Percentiles rank a stretch among this genome's conserved stretches.
Conservation (phyloP, 1,140 invertebrate genomes). For the Lepidurus packardi region DNA sequence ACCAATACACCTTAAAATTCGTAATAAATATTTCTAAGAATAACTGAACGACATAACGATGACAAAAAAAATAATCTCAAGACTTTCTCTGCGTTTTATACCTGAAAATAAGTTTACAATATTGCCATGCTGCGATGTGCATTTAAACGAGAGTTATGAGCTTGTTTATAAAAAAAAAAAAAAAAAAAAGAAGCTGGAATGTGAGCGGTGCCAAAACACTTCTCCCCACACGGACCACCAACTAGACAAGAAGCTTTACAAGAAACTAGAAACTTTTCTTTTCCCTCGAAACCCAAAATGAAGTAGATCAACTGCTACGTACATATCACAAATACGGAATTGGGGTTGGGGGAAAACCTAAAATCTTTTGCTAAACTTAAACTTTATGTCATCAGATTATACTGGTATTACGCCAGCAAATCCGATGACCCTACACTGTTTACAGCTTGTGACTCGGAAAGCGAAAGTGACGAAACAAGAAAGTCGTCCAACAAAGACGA, state of each 20-base stretch:
- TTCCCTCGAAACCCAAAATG: neutral
- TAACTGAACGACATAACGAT: neutral
- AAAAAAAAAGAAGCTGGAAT: conserved; percentile 6
- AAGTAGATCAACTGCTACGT: neutral
- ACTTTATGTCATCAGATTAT: neutral
- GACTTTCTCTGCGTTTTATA: conserved; percentile 25
- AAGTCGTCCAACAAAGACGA: neutral
- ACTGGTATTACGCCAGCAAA: neutral
- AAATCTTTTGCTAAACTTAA: neutral
- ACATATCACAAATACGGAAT: conserved; percentile 16
- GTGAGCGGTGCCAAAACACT: conserved; percentile 6
- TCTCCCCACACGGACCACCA: neutral
- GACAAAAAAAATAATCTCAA: conserved; percentile 16
- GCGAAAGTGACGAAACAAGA: neutral
- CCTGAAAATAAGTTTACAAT: conserved; percentile 29
- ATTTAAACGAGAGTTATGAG: neutral
- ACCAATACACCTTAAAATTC: conserved; percentile 32
- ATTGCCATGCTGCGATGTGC: conserved; percentile 24
- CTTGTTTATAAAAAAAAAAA: conserved; percentile 20
- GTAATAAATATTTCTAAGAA: neutral
- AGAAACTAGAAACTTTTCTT: neutral
- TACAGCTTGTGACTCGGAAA: neutral
- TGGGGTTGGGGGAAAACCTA: neutral
- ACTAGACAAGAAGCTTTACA: conserved; percentile 20
- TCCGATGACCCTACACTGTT: neutral